Percentiles rank a stretch among this genome's conserved stretches.
phyloP scores from a whole-genome alignment of 1,140 invertebrate species.

The Tribolium castaneum region DNA sequence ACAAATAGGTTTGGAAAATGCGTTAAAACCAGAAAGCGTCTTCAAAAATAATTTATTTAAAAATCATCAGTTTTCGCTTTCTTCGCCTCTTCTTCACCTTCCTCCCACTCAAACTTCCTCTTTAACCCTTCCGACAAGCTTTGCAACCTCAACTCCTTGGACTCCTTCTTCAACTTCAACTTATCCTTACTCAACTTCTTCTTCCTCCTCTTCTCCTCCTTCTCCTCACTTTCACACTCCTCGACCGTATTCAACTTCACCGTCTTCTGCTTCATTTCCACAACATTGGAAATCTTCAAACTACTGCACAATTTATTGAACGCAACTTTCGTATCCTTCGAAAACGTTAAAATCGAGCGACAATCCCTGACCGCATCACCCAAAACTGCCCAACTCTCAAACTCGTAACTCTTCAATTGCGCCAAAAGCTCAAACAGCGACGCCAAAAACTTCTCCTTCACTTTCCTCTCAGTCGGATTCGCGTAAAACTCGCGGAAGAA shows the following conservation, averaged over 20 bases:
- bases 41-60: background rate
- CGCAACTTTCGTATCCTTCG: conserved; percentile 64
- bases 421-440: conserved; percentile 64
- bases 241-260: conserved; percentile 51
- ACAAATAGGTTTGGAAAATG: too few relatives aligned
- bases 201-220: conserved; percentile 57
- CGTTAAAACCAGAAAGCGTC: background rate
- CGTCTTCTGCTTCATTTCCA: conserved; percentile 52
- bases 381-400: conserved; percentile 53
- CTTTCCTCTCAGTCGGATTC: conserved; percentile 51
- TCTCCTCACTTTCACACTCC: conserved; percentile 52
- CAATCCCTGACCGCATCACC: conserved; percentile 60
- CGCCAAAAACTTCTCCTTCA: conserved; percentile 65
- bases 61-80: background rate
- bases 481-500: conserved; percentile 59
- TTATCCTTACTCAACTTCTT: conserved; percentile 62
- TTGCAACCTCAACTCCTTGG: conserved; percentile 62
- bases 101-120: background rate
- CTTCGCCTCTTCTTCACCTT: background rate
- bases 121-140: conserved; percentile 63
- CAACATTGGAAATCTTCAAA: conserved; percentile 61
- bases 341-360: conserved; percentile 58
- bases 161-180: conserved; percentile 65
- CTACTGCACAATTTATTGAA: conserved; percentile 65
- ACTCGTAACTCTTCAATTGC: conserved; percentile 53